A percentile compares a stretch with the other conserved stretches of the same genome.
Evolutionary conservation across 2,113 vertebrate species (phyloP).

Genomic region (Myotis lucifugus): DNA sequence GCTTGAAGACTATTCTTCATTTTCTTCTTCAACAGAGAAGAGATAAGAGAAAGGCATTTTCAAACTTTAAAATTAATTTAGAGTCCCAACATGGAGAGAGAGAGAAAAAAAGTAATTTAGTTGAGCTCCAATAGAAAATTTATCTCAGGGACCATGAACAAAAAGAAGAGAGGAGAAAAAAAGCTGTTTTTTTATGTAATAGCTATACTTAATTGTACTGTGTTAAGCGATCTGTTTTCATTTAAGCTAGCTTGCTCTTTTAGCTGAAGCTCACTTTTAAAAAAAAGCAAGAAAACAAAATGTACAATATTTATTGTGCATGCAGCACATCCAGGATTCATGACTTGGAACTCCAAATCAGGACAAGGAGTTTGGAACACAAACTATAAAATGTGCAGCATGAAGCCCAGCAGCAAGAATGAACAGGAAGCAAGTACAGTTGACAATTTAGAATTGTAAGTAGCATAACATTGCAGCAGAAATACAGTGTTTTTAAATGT

Average conservation of each 20-base stretch:
- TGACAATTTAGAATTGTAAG: conserved; percentile 78
- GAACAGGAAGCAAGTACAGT: conserved; percentile 76
- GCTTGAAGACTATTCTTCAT: neutral
- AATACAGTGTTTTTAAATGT: conserved; percentile 59
- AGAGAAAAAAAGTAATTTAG: neutral
- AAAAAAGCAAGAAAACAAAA: conserved; percentile 57
- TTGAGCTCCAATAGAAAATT: neutral
- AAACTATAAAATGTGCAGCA: conserved; percentile 68
- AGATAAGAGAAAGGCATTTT: neutral
- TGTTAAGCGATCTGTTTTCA: conserved; percentile 39
- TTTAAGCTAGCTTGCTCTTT: conserved; percentile 73
- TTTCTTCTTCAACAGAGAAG: neutral
- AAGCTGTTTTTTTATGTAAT: neutral
- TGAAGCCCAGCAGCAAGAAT: conserved; percentile 59
- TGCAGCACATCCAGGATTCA: conserved; percentile 62
- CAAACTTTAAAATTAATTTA: neutral
- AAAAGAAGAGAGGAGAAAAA: neutral
- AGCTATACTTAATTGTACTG: conserved; percentile 35
- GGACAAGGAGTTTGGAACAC: conserved; percentile 74
- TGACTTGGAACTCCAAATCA: conserved; percentile 76
- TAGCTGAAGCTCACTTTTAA: conserved; percentile 43
- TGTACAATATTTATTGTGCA: conserved; percentile 65
- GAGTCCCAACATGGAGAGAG: neutral
- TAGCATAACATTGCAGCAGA: conserved; percentile 64
- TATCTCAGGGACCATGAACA: neutral